Conservation (phyloP, 2,113 vertebrate genomes). For the Alosa alosa region DNA sequence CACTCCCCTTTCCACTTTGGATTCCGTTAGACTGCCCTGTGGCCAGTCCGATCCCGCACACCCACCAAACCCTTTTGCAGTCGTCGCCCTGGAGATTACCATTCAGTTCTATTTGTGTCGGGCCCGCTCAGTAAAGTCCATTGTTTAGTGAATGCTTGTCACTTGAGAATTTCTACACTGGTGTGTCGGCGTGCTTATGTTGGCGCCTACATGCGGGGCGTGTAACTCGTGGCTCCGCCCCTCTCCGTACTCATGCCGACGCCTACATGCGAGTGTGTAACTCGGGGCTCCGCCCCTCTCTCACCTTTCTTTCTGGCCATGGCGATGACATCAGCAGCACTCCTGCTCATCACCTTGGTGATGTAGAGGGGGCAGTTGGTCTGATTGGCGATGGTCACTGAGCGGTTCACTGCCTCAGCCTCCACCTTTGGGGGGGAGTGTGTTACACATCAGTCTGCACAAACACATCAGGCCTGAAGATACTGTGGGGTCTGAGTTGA, state of each 20-base stretch:
- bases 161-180: no score
- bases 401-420: conserved; percentile 93
- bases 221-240: background rate
- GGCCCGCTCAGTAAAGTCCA: no score
- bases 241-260: no score
- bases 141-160: no score
- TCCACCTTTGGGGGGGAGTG: conserved; percentile 77
- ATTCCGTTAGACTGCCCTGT: no score
- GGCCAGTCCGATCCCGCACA: no score
- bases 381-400: conserved; percentile 96
- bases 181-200: no score
- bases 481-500: background rate
- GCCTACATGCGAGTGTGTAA: background rate
- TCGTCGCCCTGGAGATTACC: no score
- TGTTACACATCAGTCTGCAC: background rate
- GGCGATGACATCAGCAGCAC: conserved; percentile 93
- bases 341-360: conserved; percentile 99
- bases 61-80: no score
- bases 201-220: no score
- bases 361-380: conserved; percentile 98
- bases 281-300: conserved; percentile 21
- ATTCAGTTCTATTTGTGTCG: no score
- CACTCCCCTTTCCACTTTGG: no score
- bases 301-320: conserved; percentile 97
- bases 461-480: background rate